These are phyloP conservation scores for Trichopria drosophilae DNA, from an alignment of 2,888 invertebrate genomes.

Conservation along the genomic window DNA sequence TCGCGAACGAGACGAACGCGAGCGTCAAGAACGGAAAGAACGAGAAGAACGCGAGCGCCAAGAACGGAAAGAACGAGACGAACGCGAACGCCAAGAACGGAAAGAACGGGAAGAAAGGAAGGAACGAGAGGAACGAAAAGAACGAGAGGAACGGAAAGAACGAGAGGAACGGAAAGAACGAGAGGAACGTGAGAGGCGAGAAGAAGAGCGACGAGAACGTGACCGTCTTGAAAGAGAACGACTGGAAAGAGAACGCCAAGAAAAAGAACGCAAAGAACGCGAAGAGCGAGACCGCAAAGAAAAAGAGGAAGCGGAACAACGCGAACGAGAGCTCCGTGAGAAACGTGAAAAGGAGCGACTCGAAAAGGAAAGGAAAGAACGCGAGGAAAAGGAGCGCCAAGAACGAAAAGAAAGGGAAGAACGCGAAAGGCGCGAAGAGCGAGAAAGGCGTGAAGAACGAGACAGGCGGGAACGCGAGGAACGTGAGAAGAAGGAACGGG, in stretches of 20 bases:
- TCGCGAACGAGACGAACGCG: slow-evolving; percentile 45
- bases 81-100: slow-evolving; percentile 53
- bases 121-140: slow-evolving; percentile 45
- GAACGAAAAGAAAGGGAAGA: slow-evolving; percentile 44
- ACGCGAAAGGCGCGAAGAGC: slow-evolving; percentile 37
- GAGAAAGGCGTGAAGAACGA: slow-evolving; percentile 44
- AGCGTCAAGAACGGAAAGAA: slow-evolving; percentile 46
- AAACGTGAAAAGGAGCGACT: slow-evolving; percentile 46
- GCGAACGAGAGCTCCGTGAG: slow-evolving; percentile 42
- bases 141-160: slow-evolving; percentile 47
- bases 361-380: slow-evolving; percentile 45
- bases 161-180: slow-evolving; percentile 41
- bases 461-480: slow-evolving; percentile 43
- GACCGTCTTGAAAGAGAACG: slow-evolving; percentile 40
- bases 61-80: slow-evolving; percentile 49
- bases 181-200: slow-evolving; percentile 51
- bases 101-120: slow-evolving; percentile 59
- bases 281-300: slow-evolving; percentile 43
- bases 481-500: slow-evolving; percentile 48
- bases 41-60: slow-evolving; percentile 46
- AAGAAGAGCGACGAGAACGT: slow-evolving; percentile 55
- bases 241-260: slow-evolving; percentile 53
- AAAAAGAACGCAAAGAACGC: slow-evolving; percentile 60
- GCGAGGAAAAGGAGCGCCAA: slow-evolving; percentile 48
- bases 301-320: slow-evolving; percentile 50